Evolutionary conservation across 64 coral and sea anemone species (phyloP).

Genomic region (Acropora yongei): DNA sequence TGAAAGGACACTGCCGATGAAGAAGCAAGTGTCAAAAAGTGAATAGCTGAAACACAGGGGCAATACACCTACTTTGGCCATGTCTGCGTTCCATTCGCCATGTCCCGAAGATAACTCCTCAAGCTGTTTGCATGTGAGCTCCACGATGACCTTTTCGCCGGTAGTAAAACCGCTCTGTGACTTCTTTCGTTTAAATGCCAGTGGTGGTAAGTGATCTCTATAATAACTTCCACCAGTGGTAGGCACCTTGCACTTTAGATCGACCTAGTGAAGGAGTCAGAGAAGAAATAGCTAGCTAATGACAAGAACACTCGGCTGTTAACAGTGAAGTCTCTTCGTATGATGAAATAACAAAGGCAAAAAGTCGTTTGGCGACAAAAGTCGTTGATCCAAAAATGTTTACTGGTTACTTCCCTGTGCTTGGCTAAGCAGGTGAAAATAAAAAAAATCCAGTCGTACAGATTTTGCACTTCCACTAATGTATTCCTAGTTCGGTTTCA

Average conservation of each 20-base stretch:
- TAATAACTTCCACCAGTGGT: slow-evolving; percentile 51
- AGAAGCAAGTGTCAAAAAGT: neutral
- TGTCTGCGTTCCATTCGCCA: slow-evolving; percentile 62
- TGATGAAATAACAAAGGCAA: too few relatives aligned
- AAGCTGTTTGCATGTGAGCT: slow-evolving; percentile 25
- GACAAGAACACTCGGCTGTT: neutral
- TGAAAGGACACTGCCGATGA: neutral
- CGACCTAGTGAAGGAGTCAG: slow-evolving; percentile 13
- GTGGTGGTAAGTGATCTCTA: slow-evolving; percentile 46
- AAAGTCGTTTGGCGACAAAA: too few relatives aligned
- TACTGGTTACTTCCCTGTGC: too few relatives aligned
- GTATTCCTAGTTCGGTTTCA: too few relatives aligned
- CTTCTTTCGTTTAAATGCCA: slow-evolving; percentile 28
- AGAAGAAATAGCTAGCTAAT: neutral
- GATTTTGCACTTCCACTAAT: too few relatives aligned
- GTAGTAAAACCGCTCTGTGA: slow-evolving; percentile 51
- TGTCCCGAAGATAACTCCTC: slow-evolving; percentile 43
- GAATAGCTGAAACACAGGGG: neutral
- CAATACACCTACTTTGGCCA: slow-evolving; percentile 37
- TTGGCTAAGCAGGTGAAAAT: too few relatives aligned
- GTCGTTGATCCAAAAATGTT: too few relatives aligned
- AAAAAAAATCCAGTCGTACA: too few relatives aligned
- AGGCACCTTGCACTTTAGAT: slow-evolving; percentile 27
- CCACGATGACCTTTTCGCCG: slow-evolving; percentile 47
- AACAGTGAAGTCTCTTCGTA: too few relatives aligned